These are phyloP conservation scores for Bimastos eiseni DNA, from an alignment of 2,888 invertebrate genomes.

Conservation along the genomic window DNA sequence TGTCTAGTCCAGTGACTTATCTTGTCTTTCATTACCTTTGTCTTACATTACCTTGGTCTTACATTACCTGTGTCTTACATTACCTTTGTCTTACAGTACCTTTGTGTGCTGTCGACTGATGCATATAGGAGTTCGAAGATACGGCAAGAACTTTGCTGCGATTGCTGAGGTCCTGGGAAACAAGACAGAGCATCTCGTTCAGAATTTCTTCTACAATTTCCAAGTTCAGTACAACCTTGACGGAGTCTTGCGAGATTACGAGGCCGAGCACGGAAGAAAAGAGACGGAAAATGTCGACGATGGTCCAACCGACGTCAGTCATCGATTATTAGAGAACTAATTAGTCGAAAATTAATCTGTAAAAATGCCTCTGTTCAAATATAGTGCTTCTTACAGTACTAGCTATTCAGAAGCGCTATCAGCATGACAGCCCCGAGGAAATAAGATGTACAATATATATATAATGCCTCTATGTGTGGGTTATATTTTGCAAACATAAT, in stretches of 20 bases:
- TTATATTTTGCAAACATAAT: background rate
- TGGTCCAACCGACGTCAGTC: slow-evolving; percentile 15
- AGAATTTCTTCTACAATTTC: slow-evolving; percentile 31
- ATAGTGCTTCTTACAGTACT: no score
- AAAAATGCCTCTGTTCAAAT: no score
- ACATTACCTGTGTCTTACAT: no score
- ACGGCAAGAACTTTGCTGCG: slow-evolving; percentile 32
- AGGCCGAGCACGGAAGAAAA: background rate
- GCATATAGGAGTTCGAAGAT: slow-evolving; percentile 25
- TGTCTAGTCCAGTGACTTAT: no score
- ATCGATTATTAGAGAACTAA: background rate
- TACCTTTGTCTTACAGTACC: background rate
- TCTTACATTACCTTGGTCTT: no score
- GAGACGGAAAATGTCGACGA: background rate
- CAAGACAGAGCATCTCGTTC: slow-evolving; percentile 32
- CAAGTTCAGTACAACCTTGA: slow-evolving; percentile 25
- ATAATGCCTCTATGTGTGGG: no score
- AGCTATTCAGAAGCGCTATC: no score
- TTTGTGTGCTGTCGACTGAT: background rate
- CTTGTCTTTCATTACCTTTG: no score
- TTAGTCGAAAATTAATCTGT: background rate
- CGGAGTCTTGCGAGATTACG: slow-evolving; percentile 21
- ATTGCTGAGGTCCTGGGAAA: slow-evolving; percentile 33
- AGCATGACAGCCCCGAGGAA: no score
- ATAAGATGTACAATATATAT: no score